Percentiles rank a stretch among this genome's conserved stretches.
Evolutionary conservation across 2,888 invertebrate genomes (phyloP).

Genomic region (Philereme transversata): DNA sequence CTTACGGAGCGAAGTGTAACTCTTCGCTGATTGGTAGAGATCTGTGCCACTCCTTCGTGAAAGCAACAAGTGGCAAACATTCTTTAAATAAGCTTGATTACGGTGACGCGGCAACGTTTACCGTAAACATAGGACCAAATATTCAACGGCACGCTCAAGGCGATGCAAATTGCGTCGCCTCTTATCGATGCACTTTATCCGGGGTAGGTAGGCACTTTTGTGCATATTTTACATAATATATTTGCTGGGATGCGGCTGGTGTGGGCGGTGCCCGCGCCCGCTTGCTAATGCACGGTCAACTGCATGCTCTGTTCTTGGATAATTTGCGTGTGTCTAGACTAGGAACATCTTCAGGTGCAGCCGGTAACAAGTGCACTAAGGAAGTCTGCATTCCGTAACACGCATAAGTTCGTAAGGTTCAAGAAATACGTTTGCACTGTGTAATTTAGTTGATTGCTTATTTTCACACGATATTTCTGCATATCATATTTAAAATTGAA

Average conservation of each 20-base stretch:
- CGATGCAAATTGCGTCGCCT: conserved; percentile 79
- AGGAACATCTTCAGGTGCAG: conserved; percentile 23
- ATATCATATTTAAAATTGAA: too few species aligned
- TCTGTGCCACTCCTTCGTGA: background rate
- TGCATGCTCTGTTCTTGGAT: conserved; percentile 38
- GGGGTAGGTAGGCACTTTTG: conserved; percentile 65
- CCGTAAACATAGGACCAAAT: conserved; percentile 72
- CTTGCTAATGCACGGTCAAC: conserved; percentile 69
- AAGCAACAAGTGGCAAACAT: conserved; percentile 12
- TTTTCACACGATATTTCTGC: too few species aligned
- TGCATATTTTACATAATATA: conserved; percentile 80
- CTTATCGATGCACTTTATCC: conserved; percentile 80
- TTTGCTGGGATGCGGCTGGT: conserved; percentile 67
- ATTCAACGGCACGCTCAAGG: conserved; percentile 64
- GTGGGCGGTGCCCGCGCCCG: conserved; percentile 71
- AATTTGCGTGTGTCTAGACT: conserved; percentile 35
- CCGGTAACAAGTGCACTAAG: conserved; percentile 13
- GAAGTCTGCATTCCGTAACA: conserved; percentile 14
- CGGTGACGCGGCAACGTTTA: conserved; percentile 48
- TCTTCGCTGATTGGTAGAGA: background rate
- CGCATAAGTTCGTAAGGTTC: conserved; percentile 4
- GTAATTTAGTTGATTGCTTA: background rate
- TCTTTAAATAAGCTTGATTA: conserved; percentile 12
- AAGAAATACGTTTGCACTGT: background rate
- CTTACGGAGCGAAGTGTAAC: background rate